Percentiles rank a stretch among this genome's conserved stretches.
Conservation (phyloP, 2,888 invertebrate species). For the Apodemia hepburni region DNA sequence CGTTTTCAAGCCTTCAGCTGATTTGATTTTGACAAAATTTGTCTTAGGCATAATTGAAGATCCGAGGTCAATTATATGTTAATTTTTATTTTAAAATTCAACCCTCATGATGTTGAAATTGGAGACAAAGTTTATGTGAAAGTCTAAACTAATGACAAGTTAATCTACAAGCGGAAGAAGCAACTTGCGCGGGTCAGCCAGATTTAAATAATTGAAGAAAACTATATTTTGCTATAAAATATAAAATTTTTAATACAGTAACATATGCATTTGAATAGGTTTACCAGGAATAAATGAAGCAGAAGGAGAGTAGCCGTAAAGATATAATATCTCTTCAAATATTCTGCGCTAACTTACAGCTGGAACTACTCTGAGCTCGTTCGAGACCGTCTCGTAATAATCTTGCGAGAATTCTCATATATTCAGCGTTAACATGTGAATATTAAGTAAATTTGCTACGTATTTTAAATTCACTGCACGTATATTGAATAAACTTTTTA, state of each 20-base stretch:
- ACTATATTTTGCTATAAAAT: not conserved
- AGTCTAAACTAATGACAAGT: too few relatives aligned
- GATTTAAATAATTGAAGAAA: too few relatives aligned
- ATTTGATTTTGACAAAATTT: too few relatives aligned
- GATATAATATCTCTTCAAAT: slow-evolving; percentile 14
- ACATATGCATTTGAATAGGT: not conserved
- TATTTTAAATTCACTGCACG: slow-evolving; percentile 4
- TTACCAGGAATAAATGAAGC: slow-evolving; percentile 7
- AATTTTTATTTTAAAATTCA: too few relatives aligned
- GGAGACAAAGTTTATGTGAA: too few relatives aligned
- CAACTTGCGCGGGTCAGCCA: too few relatives aligned
- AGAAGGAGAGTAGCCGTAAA: not conserved
- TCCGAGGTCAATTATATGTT: too few relatives aligned
- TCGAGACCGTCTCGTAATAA: slow-evolving; percentile 5
- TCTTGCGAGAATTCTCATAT: slow-evolving; percentile 15
- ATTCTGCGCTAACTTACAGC: slow-evolving; percentile 14
- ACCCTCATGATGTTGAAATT: too few relatives aligned
- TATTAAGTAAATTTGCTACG: slow-evolving; percentile 10
- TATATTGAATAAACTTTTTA: not conserved
- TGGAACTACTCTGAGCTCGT: slow-evolving; percentile 4
- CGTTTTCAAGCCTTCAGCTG: too few relatives aligned
- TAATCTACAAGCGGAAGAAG: too few relatives aligned
- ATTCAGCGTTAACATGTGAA: slow-evolving; percentile 15
- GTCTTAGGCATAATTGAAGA: too few relatives aligned
- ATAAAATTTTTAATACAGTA: not conserved